These are phyloP conservation scores for Dermolepida albohirtum DNA, from an alignment of 2,888 invertebrate genomes.

Conservation along the genomic window DNA sequence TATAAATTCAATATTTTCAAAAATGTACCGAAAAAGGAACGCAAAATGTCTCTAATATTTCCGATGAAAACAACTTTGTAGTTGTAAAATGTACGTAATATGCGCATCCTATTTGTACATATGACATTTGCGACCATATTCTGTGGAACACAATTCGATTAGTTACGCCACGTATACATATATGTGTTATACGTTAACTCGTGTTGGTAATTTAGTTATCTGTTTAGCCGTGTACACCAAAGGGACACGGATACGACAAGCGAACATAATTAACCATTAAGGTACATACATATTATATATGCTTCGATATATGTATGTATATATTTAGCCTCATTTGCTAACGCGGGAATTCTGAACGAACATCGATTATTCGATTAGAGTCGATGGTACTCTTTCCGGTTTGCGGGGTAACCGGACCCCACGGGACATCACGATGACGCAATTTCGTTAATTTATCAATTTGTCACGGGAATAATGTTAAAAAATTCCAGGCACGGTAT, in stretches of 20 bases:
- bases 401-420: no score
- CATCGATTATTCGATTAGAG: conserved; percentile 43
- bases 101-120: no score
- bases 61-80: no score
- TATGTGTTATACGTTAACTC: conserved; percentile 16
- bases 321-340: conserved; percentile 44
- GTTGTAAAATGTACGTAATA: no score
- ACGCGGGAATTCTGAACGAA: neutral
- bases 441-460: no score
- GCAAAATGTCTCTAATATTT: no score
- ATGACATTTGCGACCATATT: conserved; percentile 6
- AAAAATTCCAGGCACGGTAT: no score
- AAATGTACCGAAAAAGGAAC: no score
- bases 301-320: conserved; percentile 11
- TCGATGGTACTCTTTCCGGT: neutral
- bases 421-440: no score
- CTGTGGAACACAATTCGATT: conserved; percentile 1
- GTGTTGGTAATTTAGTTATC: conserved; percentile 27
- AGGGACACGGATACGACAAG: conserved; percentile 44
- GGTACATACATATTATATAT: conserved; percentile 38
- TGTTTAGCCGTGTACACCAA: conserved; percentile 6
- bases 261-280: conserved; percentile 50
- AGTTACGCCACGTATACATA: neutral
- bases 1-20: no score
- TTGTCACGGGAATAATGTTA: no score